Evolutionary conservation across 23 tunicate species (phyloP).

Genomic region (Trididemnum miniatum): DNA sequence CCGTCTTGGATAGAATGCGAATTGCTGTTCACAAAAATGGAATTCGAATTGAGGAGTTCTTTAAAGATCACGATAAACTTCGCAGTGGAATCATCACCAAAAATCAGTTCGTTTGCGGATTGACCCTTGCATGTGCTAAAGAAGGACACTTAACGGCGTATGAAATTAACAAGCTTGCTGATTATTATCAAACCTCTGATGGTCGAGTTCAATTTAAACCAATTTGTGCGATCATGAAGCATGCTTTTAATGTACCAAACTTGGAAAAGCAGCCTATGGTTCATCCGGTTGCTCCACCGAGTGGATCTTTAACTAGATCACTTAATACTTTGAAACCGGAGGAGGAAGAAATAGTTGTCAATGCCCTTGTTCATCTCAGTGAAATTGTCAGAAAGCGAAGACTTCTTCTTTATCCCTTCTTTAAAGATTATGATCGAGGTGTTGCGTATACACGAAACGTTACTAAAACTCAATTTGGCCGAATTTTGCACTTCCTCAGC

Average conservation of each 20-base stretch:
- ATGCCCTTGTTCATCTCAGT: conserved; percentile 45
- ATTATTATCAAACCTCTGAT: conserved; percentile 58
- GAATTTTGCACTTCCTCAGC: conserved; percentile 69
- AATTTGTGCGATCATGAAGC: conserved; percentile 85
- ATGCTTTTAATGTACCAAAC: conserved; percentile 92
- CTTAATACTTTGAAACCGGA: conserved; percentile 27
- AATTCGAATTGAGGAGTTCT: conserved; percentile 85
- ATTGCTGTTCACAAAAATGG: conserved; percentile 87
- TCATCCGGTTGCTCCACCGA: conserved; percentile 82
- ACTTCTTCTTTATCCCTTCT: conserved; percentile 73
- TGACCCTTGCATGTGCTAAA: conserved; percentile 61
- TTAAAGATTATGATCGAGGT: conserved; percentile 89
- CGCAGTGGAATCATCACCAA: conserved; percentile 80
- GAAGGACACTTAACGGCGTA: conserved; percentile 66
- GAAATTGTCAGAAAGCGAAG: conserved; percentile 73
- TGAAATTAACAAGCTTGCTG: conserved; percentile 72
- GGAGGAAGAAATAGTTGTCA: conserved; percentile 52
- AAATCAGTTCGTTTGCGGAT: conserved; percentile 85
- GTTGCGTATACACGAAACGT: conserved; percentile 86
- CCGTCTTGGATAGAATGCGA: conserved; percentile 76
- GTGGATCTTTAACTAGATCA: conserved; percentile 75
- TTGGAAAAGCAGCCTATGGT: conserved; percentile 89
- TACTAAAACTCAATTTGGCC: conserved; percentile 83
- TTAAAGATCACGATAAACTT: conserved; percentile 90
- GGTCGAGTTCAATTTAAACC: conserved; percentile 77